Evolutionary conservation across 2,888 invertebrate species (phyloP), one percentile per base, ranked within the genome.

Genomic region (Sinelater perroti): DNA sequence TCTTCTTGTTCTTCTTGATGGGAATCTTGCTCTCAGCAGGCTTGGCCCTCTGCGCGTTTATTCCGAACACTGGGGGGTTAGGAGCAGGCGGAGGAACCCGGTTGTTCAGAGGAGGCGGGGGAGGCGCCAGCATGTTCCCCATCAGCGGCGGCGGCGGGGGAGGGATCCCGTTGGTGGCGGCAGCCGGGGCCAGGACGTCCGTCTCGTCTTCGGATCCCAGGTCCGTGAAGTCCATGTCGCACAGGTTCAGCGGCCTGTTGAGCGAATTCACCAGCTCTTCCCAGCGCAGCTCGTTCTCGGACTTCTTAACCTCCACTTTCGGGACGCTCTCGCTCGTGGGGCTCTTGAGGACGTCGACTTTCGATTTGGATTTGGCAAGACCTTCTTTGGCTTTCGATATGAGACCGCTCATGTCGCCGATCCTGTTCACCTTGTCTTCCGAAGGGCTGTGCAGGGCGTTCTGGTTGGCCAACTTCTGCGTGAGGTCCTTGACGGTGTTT

Each of bases 221-320:
- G 78, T 98, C 97, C 7, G 95, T 95, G 78, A 99, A 99, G 79
- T 99, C 98, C 72, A 98, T 83, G 79, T 98, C 97, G 76, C 97
- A 95, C 40, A 95, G 84, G 63, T 91, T 87, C 74, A 93, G 81
- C 61, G 90, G 88, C 62, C 93, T 81, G 59, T 87, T 83, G 8
- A 61, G 44, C 17, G 55, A 50, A 18, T 57, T 57, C 45, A 90
- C 88, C 60, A 97, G 78, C 72, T 94, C 93, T 72, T 97, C 97
- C 97, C 98, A 98, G 72, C 96, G 93, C 1, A 97, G 78, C 72
- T 97, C 97, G 72, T 93, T 94, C 78, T 96, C 96, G 0, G 94
- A 91, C 73, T 95, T 91, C 77, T 93, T 93, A 21, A 86, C 82
- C 74, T 92, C 91, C 20, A 69, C 64, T 49, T 79, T 71, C 66